Conservation (phyloP, 2,888 invertebrate genomes). For the Harpagoxenus sublaevis region DNA sequence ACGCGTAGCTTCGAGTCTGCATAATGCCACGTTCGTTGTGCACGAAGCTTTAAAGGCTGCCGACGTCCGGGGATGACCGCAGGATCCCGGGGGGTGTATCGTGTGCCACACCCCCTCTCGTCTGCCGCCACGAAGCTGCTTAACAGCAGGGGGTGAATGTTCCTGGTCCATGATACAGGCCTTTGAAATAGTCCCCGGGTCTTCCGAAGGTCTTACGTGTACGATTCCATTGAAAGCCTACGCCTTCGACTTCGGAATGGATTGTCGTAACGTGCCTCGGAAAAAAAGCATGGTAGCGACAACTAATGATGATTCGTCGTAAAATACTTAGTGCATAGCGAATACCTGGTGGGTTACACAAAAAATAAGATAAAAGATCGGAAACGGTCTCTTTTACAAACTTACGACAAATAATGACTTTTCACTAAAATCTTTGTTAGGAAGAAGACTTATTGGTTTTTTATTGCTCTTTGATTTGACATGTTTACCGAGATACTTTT, state of each 20-base stretch:
- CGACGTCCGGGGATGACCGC: constrained; percentile 72
- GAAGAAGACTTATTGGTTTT: background rate
- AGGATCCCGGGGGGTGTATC: constrained; percentile 73
- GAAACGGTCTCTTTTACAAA: background rate
- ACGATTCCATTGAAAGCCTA: constrained; percentile 60
- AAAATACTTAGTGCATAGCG: background rate
- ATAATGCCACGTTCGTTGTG: constrained; percentile 69
- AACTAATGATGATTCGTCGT: constrained; percentile 9
- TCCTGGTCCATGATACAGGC: constrained; percentile 77
- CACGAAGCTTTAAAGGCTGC: constrained; percentile 64
- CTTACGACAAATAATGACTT: background rate
- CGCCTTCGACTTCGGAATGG: constrained; percentile 58
- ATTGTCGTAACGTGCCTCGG: constrained; percentile 17
- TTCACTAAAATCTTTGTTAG: background rate
- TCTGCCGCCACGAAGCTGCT: constrained; percentile 59
- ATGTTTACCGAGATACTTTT: constrained; percentile 65
- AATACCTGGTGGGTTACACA: background rate
- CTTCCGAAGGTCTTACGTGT: constrained; percentile 10
- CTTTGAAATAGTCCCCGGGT: constrained; percentile 62
- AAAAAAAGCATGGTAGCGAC: constrained; percentile 33
- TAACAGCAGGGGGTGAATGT: constrained; percentile 76
- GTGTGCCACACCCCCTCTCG: constrained; percentile 72
- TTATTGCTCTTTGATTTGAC: background rate
- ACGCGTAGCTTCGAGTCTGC: constrained; percentile 60
- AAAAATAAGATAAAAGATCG: background rate